These are phyloP conservation scores for Anguilla megastoma DNA, from an alignment of 2,797 vertebrate genomes.

Conservation along the genomic window DNA sequence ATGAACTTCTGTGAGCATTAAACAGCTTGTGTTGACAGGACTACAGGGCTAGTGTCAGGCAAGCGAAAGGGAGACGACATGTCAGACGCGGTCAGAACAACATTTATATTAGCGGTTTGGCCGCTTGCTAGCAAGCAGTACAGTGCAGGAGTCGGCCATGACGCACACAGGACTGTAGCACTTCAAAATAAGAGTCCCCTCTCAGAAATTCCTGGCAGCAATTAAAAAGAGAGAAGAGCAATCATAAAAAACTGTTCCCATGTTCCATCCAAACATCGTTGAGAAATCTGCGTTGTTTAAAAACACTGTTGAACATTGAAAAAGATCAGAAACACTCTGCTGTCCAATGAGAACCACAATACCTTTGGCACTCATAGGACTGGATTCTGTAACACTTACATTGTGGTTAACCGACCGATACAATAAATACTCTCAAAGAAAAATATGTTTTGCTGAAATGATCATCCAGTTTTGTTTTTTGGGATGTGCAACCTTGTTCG, in stretches of 20 bases:
- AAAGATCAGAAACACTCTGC: neutral
- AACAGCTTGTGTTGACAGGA: neutral
- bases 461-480: neutral
- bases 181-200: neutral
- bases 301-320: neutral
- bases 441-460: neutral
- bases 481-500: neutral
- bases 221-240: neutral
- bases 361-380: conserved; percentile 5
- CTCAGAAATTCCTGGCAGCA: neutral
- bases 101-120: neutral
- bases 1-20: neutral
- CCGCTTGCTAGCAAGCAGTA: neutral
- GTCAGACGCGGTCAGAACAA: neutral
- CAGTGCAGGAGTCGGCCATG: neutral
- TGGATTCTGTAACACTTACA: neutral
- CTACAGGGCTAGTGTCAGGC: neutral
- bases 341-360: neutral
- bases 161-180: neutral
- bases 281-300: neutral
- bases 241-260: neutral
- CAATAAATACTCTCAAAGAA: neutral
- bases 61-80: neutral
- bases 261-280: neutral
- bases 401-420: neutral